Conservation (phyloP, 2,113 vertebrate genomes). For the Corythoichthys intestinalis region DNA sequence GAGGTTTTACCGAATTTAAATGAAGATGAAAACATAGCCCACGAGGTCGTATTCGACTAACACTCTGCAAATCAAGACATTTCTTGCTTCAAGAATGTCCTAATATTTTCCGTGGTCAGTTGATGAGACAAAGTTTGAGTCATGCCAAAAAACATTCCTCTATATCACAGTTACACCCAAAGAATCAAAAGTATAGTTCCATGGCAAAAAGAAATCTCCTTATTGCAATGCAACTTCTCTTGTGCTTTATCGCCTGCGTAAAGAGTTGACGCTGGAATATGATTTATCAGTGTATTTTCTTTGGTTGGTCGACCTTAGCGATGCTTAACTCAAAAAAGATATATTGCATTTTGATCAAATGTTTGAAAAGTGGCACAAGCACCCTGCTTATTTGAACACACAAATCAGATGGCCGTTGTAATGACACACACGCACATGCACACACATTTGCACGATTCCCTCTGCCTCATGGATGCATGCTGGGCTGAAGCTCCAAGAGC, state of each 20-base stretch:
- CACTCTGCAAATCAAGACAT: slow-evolving; percentile 53
- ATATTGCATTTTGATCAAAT: slow-evolving; percentile 68
- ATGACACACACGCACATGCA: slow-evolving; percentile 26
- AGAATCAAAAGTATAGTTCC: slow-evolving; percentile 25
- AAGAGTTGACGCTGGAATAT: slow-evolving; percentile 31
- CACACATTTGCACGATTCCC: slow-evolving; percentile 15
- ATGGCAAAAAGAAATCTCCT: slow-evolving; percentile 33
- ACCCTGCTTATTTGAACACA: slow-evolving; percentile 61
- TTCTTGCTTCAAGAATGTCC: slow-evolving; percentile 55
- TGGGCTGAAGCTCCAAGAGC: slow-evolving; percentile 43
- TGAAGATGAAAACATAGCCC: slow-evolving; percentile 54
- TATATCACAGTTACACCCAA: slow-evolving; percentile 33
- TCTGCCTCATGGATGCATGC: slow-evolving; percentile 45
- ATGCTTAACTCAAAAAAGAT: slow-evolving; percentile 51
- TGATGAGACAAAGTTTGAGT: slow-evolving; percentile 57
- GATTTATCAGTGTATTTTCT: slow-evolving; percentile 61
- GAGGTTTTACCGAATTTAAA: slow-evolving; percentile 64
- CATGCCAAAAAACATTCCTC: slow-evolving; percentile 56
- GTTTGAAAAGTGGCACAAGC: slow-evolving; percentile 48
- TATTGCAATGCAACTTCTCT: background rate
- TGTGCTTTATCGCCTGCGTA: slow-evolving; percentile 29
- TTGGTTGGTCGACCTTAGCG: slow-evolving; percentile 49
- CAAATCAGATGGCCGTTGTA: slow-evolving; percentile 52
- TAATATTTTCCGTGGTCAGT: slow-evolving; percentile 57
- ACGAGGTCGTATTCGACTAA: slow-evolving; percentile 67